Conservation (phyloP, 2,888 invertebrate genomes). For the Dryadula phaetusa region DNA sequence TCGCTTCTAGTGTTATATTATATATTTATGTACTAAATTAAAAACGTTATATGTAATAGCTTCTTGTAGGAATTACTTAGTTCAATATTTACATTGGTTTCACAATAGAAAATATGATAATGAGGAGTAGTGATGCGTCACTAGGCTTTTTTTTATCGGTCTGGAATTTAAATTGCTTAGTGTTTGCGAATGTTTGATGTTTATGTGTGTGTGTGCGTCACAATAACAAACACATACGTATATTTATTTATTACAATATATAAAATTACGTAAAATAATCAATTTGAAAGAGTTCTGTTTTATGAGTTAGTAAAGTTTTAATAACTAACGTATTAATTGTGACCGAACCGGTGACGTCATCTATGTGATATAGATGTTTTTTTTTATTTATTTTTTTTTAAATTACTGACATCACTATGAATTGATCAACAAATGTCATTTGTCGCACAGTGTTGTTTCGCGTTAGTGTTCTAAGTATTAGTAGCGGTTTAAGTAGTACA, state of each 20-base stretch:
- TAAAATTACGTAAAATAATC: background rate
- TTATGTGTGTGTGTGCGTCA: conserved; percentile 6
- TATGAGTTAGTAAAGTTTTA: background rate
- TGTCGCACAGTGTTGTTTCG: conserved; percentile 35
- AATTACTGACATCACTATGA: too few relatives aligned
- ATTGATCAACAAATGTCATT: too few relatives aligned
- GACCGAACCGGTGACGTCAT: background rate
- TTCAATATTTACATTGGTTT: background rate
- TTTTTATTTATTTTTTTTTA: background rate
- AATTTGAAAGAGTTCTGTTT: background rate
- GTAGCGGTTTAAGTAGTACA: conserved; percentile 42
- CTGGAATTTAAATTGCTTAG: background rate
- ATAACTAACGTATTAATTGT: background rate
- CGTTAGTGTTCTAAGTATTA: conserved; percentile 40
- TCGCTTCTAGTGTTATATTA: background rate
- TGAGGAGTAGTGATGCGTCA: background rate
- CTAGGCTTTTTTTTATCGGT: background rate
- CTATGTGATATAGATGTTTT: background rate
- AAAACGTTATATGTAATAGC: background rate
- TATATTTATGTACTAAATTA: background rate
- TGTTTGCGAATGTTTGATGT: conserved; percentile 6
- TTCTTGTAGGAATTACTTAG: background rate
- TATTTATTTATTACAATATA: background rate
- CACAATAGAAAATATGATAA: background rate
- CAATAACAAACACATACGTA: background rate